Base-by-base conservation (phyloP, 2,888 invertebrate species). In the Loripinus fragilis region DNA sequence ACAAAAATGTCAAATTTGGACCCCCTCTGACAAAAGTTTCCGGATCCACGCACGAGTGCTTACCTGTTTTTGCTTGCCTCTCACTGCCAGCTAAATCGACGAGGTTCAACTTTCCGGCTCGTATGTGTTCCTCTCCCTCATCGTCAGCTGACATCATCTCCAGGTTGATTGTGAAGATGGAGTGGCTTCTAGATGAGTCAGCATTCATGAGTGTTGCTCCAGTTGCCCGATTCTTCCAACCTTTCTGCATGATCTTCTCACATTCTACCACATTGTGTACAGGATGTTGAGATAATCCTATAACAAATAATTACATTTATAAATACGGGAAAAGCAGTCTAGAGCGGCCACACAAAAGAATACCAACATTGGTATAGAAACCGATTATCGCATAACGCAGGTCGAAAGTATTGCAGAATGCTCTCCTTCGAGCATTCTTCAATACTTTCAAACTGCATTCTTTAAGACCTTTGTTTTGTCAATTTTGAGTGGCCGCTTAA, bases 21-120 rank as follows among this genome's bases (percentile, higher is more conserved):
- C n/a, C n/a, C n/a, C n/a, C n/a, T n/a, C n/a, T n/a, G n/a, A n/a
- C n/a, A n/a, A n/a, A n/a, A n/a, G n/a, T n/a, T n/a, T n/a, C n/a
- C n/a, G n/a, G n/a, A n/a, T n/a, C n/a, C n/a, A n/a, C 38, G 38
- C 38, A 12, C 38, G 38, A 38, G n/a, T 38, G 7, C 45, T 45
- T 83, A 95, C 95, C 95, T 81, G 95, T 95, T 93, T 97, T 97
- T 2, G 96, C 95, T 93, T 97, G 97, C 77, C 97, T 94, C 91
- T 98, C 98, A 35, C 97, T 97, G 8, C 98, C 98, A 0, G 98
- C 98, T 88, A 98, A 94, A 94, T 98, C 98, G 0, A 98, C 98
- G 73, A 98, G 94, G 92, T 97, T 97, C 23, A 98, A 94, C 93
- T 97, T 97, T 1, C 96, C 96, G 89, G 95, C 95, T 82, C 95